Base-by-base conservation (phyloP, 2,113 vertebrate species). In the Corydoras maculifer region DNA sequence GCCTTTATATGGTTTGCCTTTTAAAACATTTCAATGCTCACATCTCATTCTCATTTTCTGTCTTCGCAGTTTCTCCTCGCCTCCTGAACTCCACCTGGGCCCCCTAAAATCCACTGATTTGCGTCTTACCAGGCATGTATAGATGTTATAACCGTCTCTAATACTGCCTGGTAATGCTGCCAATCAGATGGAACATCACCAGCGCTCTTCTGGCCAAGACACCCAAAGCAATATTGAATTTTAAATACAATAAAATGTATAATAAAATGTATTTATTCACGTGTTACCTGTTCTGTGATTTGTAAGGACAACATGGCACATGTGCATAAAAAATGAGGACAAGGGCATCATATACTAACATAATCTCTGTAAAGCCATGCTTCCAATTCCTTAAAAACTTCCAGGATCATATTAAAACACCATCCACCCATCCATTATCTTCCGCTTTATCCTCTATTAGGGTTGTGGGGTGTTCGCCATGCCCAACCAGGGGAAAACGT, bases 91-190 rank as follows among this genome's bases (percentile, higher is more conserved):
- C 58, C 59, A 63, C 59, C 43, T 51, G 51, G 69, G 9, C 7
- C n/a, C 35, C 51, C 65, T 66, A 53, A 68, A 76, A 75, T 77
- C 80, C 77, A 68, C 77, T 4, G 90, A 91, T 91, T 88, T 87
- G 81, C 70, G 91, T 90, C 91, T 93, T 94, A 93, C 92, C 92
- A 92, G 92, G 85, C 92, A 93, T 65, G 82, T 87, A 92, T 93
- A 92, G 92, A 93, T 88, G 87, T 92, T 79, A 68, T 66, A 87
- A 83, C 30, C 71, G 70, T 82, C 88, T 93, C 92, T 93, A 94
- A 94, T 94, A 93, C 92, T 94, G 92, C 89, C 92, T 93, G 92
- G 92, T 93, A 93, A 94, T 91, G 91, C 92, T 90, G 85, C 88
- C 84, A 83, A 86, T 92, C 69, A 80, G 87, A 81, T 0, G 8